Evolutionary conservation across 2,888 invertebrate species (phyloP).

Genomic region (Lymantria dispar): DNA sequence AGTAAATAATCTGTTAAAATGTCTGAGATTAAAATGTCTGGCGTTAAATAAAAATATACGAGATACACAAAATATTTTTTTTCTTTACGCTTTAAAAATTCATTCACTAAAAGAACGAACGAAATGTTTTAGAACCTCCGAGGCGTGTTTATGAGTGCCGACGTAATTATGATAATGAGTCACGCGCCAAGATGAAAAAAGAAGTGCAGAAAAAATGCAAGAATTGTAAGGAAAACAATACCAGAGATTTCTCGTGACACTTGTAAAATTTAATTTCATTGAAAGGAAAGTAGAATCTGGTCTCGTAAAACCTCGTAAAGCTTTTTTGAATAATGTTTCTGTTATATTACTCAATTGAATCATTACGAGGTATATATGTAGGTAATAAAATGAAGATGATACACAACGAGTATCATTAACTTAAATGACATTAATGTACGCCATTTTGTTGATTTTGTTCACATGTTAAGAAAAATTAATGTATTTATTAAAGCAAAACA

Average conservation of each 20-base stretch:
- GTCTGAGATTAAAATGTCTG: constrained; percentile 18
- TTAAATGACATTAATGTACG: no score
- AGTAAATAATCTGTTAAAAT: constrained; percentile 8
- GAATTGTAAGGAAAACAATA: constrained; percentile 23
- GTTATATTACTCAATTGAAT: no score
- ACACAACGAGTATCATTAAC: no score
- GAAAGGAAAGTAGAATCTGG: constrained; percentile 1
- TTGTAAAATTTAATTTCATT: constrained; percentile 18
- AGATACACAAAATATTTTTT: constrained; percentile 14
- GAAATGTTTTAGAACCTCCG: constrained; percentile 28
- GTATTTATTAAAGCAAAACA: no score
- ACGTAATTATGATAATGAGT: constrained; percentile 37
- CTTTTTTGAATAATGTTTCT: background rate
- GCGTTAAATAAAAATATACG: constrained; percentile 15
- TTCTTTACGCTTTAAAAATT: constrained; percentile 26
- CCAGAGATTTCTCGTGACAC: background rate
- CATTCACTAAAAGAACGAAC: constrained; percentile 15
- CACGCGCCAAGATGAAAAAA: constrained; percentile 23
- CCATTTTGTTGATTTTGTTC: no score
- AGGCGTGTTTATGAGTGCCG: constrained; percentile 32
- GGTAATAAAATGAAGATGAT: no score
- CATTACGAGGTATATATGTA: no score
- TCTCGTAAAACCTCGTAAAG: background rate
- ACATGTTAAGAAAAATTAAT: no score
- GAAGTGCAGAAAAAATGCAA: constrained; percentile 15